Base-by-base conservation (phyloP, 2,888 invertebrate genomes). In the Athalia cordata region DNA sequence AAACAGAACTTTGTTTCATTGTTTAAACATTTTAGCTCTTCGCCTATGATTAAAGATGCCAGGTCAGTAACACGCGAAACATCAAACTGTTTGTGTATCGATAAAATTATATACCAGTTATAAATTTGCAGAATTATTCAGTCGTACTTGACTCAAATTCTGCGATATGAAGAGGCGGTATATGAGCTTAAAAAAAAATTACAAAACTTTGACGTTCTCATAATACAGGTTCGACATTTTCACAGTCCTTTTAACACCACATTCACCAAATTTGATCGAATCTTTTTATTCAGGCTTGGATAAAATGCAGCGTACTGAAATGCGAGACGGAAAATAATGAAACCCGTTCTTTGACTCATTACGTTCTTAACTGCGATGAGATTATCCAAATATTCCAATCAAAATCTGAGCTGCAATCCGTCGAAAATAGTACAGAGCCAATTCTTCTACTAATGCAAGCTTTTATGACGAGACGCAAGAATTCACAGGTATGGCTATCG, bases 21-120 rank as follows among this genome's bases (percentile, higher is more conserved):
- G 8, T 90, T 89, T 81, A 85, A 86, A 61, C 89, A 89, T 77
- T 90, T 90, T 65, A 84, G 87, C 7, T 84, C 86, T 4, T 87
- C 89, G 3, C 78, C 87, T 7, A 86, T 87, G 77, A 85, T 90
- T 5, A 89, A 88, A 83, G 89, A 90, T 77, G 82, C 86, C 29
- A 87, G 86, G 89, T 89, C 81, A 59, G 50, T 43, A 43, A 9
- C 7, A 68, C 1, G 13, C 50, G 4, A 29, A 55, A 15, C 7
- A 3, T 9, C 5, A 45, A 3, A 6, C 61, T 74, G 5, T n/a
- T 59, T n/a, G n/a, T 29, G 15, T 13, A 3, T 43, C 5, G 11
- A 45, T 1, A 65, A 78, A 61, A 11, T 43, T 74, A 62, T 76
- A 72, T n/a, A 67, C 55, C 66, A 45, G n/a, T 79, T 77, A n/a